Evolutionary conservation across 2,888 invertebrate species (phyloP).

Genomic region (Dione juno): DNA sequence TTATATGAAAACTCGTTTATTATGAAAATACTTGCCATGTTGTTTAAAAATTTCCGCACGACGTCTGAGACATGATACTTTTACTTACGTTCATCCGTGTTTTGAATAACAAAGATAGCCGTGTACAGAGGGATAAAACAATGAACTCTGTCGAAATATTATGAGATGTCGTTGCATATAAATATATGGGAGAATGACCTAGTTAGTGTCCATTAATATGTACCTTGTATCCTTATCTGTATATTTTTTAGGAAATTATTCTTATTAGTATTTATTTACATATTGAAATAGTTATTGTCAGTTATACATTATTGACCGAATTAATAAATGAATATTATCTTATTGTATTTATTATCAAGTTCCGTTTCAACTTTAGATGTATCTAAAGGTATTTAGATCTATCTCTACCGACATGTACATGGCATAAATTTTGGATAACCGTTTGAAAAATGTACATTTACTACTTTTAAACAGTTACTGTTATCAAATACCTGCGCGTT

Average conservation of each 20-base stretch:
- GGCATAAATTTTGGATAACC: conserved; percentile 43
- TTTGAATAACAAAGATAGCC: conserved; percentile 33
- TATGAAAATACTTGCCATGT: conserved; percentile 29
- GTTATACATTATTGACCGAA: background rate
- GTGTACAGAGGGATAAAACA: conserved; percentile 20
- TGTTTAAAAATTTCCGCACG: conserved; percentile 34
- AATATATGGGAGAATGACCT: background rate
- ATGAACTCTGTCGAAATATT: conserved; percentile 20
- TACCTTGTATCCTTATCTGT: no score
- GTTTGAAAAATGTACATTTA: conserved; percentile 8
- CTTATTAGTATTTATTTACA: background rate
- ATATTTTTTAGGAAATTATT: background rate
- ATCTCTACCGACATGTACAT: background rate
- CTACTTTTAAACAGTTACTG: conserved; percentile 47
- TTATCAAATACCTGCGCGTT: conserved; percentile 72
- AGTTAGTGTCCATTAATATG: background rate
- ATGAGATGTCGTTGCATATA: background rate
- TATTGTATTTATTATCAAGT: background rate
- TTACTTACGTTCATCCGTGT: conserved; percentile 32
- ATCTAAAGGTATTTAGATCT: background rate
- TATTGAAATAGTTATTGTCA: background rate
- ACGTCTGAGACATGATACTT: conserved; percentile 31
- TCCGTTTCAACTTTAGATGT: background rate
- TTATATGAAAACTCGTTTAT: conserved; percentile 13
- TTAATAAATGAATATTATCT: background rate